These are phyloP conservation scores for Diplodus sargus DNA, from an alignment of 2,797 vertebrate genomes.

Conservation along the genomic window DNA sequence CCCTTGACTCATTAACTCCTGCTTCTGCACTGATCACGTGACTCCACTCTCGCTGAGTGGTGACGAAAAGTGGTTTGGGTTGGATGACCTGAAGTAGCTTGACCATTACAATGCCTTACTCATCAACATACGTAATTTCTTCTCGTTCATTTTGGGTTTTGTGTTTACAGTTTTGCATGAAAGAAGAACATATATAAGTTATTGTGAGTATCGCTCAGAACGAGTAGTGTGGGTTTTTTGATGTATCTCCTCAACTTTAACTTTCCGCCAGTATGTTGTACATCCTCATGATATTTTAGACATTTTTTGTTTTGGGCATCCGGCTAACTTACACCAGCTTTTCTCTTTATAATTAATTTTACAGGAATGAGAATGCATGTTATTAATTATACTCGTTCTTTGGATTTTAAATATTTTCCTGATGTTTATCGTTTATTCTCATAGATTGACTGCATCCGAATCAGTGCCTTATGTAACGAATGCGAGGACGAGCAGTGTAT, in stretches of 20 bases:
- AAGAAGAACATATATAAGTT: constrained; percentile 72
- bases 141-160: constrained; percentile 64
- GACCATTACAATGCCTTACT: constrained; percentile 81
- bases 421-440: constrained; percentile 66
- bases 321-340: constrained; percentile 28
- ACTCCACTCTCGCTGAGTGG: constrained; percentile 51
- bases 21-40: constrained; percentile 58
- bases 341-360: constrained; percentile 54
- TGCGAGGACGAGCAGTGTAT: constrained; percentile 50
- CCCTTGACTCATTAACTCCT: constrained; percentile 39
- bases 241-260: constrained; percentile 52
- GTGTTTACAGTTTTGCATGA: constrained; percentile 81
- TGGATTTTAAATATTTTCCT: constrained; percentile 69
- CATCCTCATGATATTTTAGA: constrained; percentile 54
- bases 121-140: constrained; percentile 40
- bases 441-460: constrained; percentile 62
- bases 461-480: constrained; percentile 83
- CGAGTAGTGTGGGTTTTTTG: constrained; percentile 61
- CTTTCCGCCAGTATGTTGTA: constrained; percentile 61
- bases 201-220: constrained; percentile 67
- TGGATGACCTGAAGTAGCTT: constrained; percentile 72
- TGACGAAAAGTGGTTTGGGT: constrained; percentile 52
- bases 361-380: constrained; percentile 72
- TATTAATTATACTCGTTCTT: constrained; percentile 64
- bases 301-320: constrained; percentile 9